A percentile compares a stretch with the other conserved stretches of the same genome.
These are phyloP conservation scores for Elegia similella DNA, from an alignment of 2,888 invertebrate species.

Conservation along the genomic window DNA sequence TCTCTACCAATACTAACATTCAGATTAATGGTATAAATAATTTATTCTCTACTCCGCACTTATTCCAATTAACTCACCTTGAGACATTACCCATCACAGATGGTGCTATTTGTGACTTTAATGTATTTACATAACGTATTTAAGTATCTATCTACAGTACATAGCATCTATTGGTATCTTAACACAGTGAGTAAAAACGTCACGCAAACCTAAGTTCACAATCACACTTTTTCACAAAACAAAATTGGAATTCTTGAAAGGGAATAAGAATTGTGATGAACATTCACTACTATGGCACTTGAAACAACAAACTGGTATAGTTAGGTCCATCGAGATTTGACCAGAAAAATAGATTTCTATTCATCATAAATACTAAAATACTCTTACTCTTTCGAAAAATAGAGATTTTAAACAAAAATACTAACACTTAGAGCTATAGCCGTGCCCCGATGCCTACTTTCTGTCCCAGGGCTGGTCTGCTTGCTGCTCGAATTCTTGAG, in stretches of 20 bases:
- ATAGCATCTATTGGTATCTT: slow-evolving; percentile 48
- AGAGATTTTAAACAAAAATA: slow-evolving; percentile 14
- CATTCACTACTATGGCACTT: slow-evolving; percentile 16
- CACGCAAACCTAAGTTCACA: slow-evolving; percentile 12
- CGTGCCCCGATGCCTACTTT: slow-evolving; percentile 26
- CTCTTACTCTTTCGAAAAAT: slow-evolving; percentile 8
- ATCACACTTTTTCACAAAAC: slow-evolving; percentile 7
- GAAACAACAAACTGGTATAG: slow-evolving; percentile 6
- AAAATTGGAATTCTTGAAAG: slow-evolving; percentile 4
- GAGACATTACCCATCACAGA: slow-evolving; percentile 46
- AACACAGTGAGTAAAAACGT: slow-evolving; percentile 21
- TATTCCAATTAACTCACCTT: slow-evolving; percentile 30
- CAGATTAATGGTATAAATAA: slow-evolving; percentile 56
- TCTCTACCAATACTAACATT: slow-evolving; percentile 37
- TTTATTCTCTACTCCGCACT: slow-evolving; percentile 43
- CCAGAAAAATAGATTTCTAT: slow-evolving; percentile 9
- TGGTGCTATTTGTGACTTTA: slow-evolving; percentile 48
- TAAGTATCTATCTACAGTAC: slow-evolving; percentile 51
- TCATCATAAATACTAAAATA: slow-evolving; percentile 13
- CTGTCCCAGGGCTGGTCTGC: slow-evolving; percentile 51
- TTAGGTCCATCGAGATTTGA: slow-evolving; percentile 3
- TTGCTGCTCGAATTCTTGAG: slow-evolving; percentile 47
- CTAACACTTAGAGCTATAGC: slow-evolving; percentile 16
- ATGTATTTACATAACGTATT: slow-evolving; percentile 51
- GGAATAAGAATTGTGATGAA: slow-evolving; percentile 12